Evolutionary conservation across 2,797 vertebrate species (phyloP).

Genomic region (Orientallactaga sibirica): DNA sequence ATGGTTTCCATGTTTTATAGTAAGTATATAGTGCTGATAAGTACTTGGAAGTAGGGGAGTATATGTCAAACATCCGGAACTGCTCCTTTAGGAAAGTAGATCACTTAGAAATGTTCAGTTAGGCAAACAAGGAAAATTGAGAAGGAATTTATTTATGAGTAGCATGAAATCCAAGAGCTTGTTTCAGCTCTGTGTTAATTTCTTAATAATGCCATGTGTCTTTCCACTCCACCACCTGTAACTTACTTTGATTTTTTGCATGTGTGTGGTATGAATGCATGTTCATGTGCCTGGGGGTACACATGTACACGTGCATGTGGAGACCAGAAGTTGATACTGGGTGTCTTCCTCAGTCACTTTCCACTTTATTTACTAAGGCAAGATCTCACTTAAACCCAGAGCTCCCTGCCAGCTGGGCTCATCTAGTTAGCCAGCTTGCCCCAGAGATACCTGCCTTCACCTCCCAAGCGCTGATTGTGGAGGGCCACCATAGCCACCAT

Average conservation of each 20-base stretch:
- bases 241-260: background rate
- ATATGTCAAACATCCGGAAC: background rate
- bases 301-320: background rate
- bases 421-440: no score
- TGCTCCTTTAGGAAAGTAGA: background rate
- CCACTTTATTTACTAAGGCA: no score
- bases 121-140: background rate
- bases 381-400: no score
- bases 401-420: no score
- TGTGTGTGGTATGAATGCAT: background rate
- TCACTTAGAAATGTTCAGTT: background rate
- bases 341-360: no score
- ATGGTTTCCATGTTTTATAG: background rate
- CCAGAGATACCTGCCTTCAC: no score
- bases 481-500: no score
- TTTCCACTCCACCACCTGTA: background rate
- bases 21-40: background rate
- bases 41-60: background rate
- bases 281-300: background rate
- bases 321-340: no score
- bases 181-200: background rate
- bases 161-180: background rate
- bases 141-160: background rate
- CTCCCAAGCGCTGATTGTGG: no score
- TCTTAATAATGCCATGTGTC: background rate